Evolutionary conservation across 2,113 vertebrate species (phyloP).

Genomic region (Ceyx cyanopectus): DNA sequence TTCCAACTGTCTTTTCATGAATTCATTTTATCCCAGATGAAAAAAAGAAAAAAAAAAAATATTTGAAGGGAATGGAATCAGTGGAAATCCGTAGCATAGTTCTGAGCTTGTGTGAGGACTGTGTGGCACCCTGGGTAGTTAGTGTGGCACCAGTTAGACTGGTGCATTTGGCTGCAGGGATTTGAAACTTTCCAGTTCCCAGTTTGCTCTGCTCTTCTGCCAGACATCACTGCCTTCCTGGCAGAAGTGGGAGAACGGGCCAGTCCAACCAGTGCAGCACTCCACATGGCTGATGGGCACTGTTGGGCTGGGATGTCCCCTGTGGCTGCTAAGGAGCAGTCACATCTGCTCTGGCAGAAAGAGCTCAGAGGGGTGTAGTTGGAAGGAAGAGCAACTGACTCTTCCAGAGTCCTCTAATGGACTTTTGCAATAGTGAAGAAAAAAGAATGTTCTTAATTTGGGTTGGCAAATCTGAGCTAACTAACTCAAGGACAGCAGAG

Average conservation of each 20-base stretch:
- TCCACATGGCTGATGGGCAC: fast-evolving
- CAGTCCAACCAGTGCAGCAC: background rate
- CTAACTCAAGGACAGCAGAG: background rate
- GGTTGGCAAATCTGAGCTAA: background rate
- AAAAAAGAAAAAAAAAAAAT: background rate
- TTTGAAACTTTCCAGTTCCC: background rate
- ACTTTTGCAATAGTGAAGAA: background rate
- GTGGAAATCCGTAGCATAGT: background rate
- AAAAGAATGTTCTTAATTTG: background rate
- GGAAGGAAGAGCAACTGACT: background rate
- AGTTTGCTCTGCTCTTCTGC: background rate
- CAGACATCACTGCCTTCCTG: background rate
- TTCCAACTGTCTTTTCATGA: slow-evolving; percentile 11
- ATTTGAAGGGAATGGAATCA: background rate
- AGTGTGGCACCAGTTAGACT: background rate
- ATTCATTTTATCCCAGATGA: background rate
- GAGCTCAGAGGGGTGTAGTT: background rate
- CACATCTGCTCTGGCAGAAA: background rate
- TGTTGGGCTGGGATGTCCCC: background rate
- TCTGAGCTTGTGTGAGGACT: background rate
- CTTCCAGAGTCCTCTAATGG: background rate
- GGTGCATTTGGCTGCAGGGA: background rate
- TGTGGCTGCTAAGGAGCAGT: background rate
- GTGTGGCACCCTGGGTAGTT: background rate
- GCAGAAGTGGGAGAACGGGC: background rate